Base-by-base conservation (phyloP, 2,888 invertebrate genomes). In the Tipula unca region DNA sequence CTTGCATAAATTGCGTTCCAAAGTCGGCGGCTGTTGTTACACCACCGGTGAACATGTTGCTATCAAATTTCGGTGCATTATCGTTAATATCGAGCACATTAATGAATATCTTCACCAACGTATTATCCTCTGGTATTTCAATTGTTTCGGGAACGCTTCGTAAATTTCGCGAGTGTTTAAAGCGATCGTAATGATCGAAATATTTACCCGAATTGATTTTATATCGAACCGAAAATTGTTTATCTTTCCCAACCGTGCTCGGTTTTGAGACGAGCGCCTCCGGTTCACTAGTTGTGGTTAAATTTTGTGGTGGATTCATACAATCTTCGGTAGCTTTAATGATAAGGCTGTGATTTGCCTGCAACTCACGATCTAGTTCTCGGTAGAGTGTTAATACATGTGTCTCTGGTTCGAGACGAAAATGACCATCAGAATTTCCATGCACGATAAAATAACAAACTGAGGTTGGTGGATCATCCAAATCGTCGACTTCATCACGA, bases 391-490 rank as follows among this genome's bases (percentile, higher is more conserved):
- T 87, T 25, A 88, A 87, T 14, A 90, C 94, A 89, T 97, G 97
- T 5, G 94, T 93, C 87, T 94, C 92, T 25, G 94, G 93, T 88
- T 97, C 94, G 29, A 98, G 89, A 85, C 92, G 91, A 89, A 98
- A 98, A 86, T 93, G 91, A 8, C 93, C 93, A 20, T 93, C 93
- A 25, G 94, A 94, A 89, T 97, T 96, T 14, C 97, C 97, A 5
- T 94, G 94, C n/a, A 97, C 94, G 85, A 98, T 96, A 89, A 95
- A 98, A 89, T 97, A 98, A 89, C 98, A 99, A n/a, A 98, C 96
- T 86, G 95, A 95, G 85, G 95, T 92, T 85, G 95, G 93, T 0
- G 95, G 95, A 88, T 96, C 95, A 87, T 96, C 96, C 1, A 95
- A 93, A 88, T 97, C 95, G 88, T 96, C 96, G 20, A 96, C 94